Evolutionary conservation across 2,113 vertebrate genomes (phyloP).

Genomic region (Stegastes partitus): DNA sequence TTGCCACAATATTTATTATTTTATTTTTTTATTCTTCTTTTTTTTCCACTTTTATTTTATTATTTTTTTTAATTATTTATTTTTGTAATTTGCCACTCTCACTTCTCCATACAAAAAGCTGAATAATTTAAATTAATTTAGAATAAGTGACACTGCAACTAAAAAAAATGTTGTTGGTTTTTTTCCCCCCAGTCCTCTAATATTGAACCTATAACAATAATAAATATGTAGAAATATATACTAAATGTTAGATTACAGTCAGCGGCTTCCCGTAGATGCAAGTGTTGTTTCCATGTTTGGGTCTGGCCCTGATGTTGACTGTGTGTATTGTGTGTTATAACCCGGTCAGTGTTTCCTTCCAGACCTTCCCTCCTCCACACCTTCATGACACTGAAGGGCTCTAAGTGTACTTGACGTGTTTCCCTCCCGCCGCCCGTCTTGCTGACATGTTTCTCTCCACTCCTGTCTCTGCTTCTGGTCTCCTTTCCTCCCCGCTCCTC

Average conservation of each 20-base stretch:
- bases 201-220: no score
- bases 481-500: slow-evolving; percentile 7
- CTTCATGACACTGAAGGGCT: not conserved
- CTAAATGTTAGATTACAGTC: not conserved
- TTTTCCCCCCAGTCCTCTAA: no score
- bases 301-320: not conserved
- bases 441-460: slow-evolving; percentile 76
- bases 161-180: no score
- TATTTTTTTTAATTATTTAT: no score
- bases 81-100: no score
- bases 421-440: slow-evolving; percentile 68
- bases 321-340: not conserved
- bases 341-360: slow-evolving; percentile 12
- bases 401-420: slow-evolving; percentile 74
- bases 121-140: no score
- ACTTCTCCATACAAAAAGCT: no score
- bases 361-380: not conserved
- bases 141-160: no score
- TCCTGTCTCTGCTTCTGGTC: slow-evolving; percentile 17
- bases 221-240: not conserved
- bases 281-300: no score
- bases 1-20: no score
- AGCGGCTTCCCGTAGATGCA: not conserved
- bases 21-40: no score
- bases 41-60: no score